These are phyloP conservation scores for Deroptyus accipitrinus DNA, from an alignment of 2,113 vertebrate species.

Conservation along the genomic window DNA sequence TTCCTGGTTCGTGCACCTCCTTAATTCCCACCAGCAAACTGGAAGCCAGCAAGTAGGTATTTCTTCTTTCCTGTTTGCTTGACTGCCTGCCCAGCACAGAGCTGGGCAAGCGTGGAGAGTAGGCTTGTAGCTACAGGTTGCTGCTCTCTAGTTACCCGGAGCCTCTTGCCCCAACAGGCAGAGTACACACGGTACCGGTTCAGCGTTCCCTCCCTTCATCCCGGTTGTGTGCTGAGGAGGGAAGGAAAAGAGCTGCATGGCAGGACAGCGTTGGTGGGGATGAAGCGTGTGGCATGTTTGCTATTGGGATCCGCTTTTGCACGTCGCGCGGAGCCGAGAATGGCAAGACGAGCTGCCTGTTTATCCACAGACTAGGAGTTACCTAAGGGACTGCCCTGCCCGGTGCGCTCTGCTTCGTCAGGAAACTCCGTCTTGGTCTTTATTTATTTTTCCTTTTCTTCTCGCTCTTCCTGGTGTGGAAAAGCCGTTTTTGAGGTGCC, in stretches of 20 bases:
- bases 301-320: background rate
- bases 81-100: background rate
- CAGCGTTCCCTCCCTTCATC: background rate
- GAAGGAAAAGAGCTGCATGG: background rate
- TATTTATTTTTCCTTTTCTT: background rate
- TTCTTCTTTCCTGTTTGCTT: background rate
- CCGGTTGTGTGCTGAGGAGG: background rate
- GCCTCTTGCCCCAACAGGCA: conserved; percentile 51
- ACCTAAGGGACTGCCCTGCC: background rate
- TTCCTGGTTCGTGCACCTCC: background rate
- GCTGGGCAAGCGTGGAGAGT: background rate
- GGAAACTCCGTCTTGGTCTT: background rate
- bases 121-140: conserved; percentile 61
- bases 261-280: background rate
- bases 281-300: background rate
- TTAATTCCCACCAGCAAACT: background rate
- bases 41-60: background rate
- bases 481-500: background rate
- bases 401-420: background rate
- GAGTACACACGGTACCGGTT: background rate
- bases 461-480: fast-evolving
- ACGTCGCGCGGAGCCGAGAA: background rate
- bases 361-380: background rate
- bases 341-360: background rate
- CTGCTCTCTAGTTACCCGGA: background rate